Base-by-base conservation (phyloP, 2,888 invertebrate genomes). In the Phortica okadai region DNA sequence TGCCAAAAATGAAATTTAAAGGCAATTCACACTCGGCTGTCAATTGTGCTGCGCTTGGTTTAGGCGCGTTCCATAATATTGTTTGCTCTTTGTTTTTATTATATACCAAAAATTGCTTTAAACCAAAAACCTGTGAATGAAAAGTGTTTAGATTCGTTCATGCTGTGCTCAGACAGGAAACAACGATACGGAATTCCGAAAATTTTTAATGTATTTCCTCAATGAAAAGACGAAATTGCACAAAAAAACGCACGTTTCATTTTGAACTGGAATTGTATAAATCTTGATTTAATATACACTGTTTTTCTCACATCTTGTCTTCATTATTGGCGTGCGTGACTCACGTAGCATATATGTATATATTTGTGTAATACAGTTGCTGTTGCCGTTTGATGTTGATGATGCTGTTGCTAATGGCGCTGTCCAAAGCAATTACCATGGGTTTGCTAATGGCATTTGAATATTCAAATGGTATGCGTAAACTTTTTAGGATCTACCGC, bases 11-110 rank as follows among this genome's bases (percentile, higher is more conserved):
- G 11, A 16, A 45, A 33, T 84, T 87, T 82, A 84, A 87, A 62
- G 74, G 81, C 85, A 87, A 87, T 86, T 86, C 85, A 86, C 87
- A 86, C 85, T 84, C 83, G 77, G 64, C 73, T 74, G 84, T 82
- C 86, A 86, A 86, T 86, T 87, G 87, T 87, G 81, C 78, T 80
- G 86, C 86, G 80, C 82, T 84, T 85, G 86, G 84, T 84, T 76
- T 82, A 74, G 84, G 84, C 87, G 86, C 86, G 87, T 84, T 83
- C 87, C 77, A 59, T 62, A 14, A 77, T 11, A 10, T 33, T 33
- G 3, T 42, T 11, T 42, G 41, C 10, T 16, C 14, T 42, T 11
- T n/a, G 66, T 33, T 42, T 41, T 21, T 14, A 7, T 66, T 14
- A 7, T 66, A 14, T 41, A 50, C 33, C 33, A 50, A 14, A 11